These are phyloP conservation scores for Orientallactaga sibirica DNA, from an alignment of 2,797 vertebrate genomes.

Conservation along the genomic window DNA sequence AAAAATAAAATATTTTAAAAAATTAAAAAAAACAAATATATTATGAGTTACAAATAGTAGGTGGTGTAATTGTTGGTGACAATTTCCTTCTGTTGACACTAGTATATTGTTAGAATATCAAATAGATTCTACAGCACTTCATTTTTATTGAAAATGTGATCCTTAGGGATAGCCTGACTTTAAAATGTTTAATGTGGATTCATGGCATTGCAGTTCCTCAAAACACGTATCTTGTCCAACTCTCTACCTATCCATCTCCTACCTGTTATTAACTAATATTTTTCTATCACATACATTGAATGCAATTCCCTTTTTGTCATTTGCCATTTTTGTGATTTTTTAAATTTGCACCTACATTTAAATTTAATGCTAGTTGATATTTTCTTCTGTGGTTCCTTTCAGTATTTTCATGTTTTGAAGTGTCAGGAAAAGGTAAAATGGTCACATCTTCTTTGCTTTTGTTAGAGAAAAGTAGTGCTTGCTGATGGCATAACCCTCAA, in stretches of 20 bases:
- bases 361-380: background rate
- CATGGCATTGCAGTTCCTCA: background rate
- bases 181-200: background rate
- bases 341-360: background rate
- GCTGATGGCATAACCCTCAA: background rate
- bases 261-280: background rate
- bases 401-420: slow-evolving; percentile 1
- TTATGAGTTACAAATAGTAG: background rate
- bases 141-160: background rate
- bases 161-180: background rate
- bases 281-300: background rate
- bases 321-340: background rate
- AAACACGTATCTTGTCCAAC: background rate
- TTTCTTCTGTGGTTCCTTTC: slow-evolving; percentile 27
- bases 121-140: background rate
- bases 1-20: too few species aligned
- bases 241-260: background rate
- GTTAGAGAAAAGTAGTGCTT: background rate
- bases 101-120: background rate
- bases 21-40: background rate
- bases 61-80: background rate
- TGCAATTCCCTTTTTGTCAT: background rate
- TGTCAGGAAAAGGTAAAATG: background rate
- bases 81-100: background rate
- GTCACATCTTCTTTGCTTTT: background rate